phyloP scores from a whole-genome alignment of 2,888 invertebrate species.

The Pachydiplax longipennis region DNA sequence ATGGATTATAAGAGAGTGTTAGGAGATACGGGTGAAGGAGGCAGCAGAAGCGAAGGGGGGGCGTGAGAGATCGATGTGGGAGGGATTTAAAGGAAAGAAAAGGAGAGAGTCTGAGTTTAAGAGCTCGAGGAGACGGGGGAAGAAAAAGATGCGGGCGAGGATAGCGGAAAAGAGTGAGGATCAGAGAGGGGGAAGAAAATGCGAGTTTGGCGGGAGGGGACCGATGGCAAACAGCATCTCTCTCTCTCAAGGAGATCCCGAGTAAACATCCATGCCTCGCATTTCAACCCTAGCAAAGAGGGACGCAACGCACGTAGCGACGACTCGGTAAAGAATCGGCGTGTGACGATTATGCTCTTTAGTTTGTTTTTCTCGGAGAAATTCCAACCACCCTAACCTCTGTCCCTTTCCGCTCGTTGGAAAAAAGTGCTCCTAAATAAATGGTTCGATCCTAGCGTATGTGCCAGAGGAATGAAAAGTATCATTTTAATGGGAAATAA shows the following conservation, averaged over 20 bases:
- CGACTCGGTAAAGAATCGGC: conserved; percentile 25
- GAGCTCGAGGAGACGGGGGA: background rate
- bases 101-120: background rate
- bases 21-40: conserved; percentile 23
- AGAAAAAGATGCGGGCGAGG: background rate
- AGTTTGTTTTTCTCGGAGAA: background rate
- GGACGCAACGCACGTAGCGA: conserved; percentile 16
- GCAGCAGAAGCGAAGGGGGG: background rate
- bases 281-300: conserved; percentile 15
- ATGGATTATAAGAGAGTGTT: conserved; percentile 36
- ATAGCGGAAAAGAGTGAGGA: background rate
- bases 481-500: no score
- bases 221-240: conserved; percentile 27
- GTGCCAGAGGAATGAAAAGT: no score
- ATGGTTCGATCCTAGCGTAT: no score
- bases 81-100: background rate
- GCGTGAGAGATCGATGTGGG: background rate
- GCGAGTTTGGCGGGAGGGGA: background rate
- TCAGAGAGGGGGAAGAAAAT: background rate
- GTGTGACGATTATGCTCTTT: conserved; percentile 25
- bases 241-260: conserved; percentile 22
- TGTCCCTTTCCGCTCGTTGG: background rate
- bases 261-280: conserved; percentile 33
- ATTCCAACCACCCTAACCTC: background rate
- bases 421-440: no score